Evolutionary conservation across 2,888 invertebrate species (phyloP).

Genomic region (Drosophila ustulata): DNA sequence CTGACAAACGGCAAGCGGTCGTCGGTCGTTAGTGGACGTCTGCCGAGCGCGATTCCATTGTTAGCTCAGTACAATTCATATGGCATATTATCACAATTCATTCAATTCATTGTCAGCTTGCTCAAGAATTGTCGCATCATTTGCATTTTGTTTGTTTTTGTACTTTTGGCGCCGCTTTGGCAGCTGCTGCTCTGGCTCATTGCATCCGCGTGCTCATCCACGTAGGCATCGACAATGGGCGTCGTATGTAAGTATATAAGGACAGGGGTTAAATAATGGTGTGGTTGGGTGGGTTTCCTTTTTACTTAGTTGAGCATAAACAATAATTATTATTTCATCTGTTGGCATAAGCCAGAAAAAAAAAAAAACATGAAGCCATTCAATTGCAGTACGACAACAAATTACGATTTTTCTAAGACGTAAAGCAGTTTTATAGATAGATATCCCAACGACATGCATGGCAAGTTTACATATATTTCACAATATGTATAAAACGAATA

Average conservation of each 20-base stretch:
- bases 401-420: constrained; percentile 18
- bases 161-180: constrained; percentile 72
- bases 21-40: constrained; percentile 15
- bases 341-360: constrained; percentile 39
- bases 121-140: constrained; percentile 79
- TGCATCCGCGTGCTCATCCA: constrained; percentile 24
- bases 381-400: constrained; percentile 24
- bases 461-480: constrained; percentile 4
- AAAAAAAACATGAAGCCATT: constrained; percentile 10
- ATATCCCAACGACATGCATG: constrained; percentile 40
- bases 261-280: not conserved
- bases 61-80: constrained; percentile 28
- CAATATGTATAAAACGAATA: not conserved
- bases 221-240: constrained; percentile 16
- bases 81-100: constrained; percentile 66
- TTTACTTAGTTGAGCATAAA: constrained; percentile 26
- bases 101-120: constrained; percentile 55
- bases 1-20: constrained; percentile 66
- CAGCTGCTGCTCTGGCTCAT: constrained; percentile 70
- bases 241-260: not conserved
- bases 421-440: constrained; percentile 20
- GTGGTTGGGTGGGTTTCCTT: not conserved
- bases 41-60: constrained; percentile 18
- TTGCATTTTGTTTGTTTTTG: constrained; percentile 72
- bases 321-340: constrained; percentile 33